Conservation (phyloP, 2,113 vertebrate genomes). For the Sinocyclocheilus anophthalmus region DNA sequence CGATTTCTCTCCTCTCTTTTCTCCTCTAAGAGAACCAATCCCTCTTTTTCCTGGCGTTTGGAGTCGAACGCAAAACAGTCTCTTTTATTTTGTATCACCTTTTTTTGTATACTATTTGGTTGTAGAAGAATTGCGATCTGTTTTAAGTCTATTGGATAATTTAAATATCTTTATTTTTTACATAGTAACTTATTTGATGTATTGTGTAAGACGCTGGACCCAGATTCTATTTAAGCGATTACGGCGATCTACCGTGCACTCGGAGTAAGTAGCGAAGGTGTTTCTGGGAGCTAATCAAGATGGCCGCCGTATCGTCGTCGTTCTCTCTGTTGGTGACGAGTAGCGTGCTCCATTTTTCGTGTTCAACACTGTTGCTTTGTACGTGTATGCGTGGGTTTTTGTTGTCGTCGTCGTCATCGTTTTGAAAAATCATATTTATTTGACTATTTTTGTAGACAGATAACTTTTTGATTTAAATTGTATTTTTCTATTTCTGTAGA, state of each 20-base stretch:
- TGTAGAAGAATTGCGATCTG: conserved; percentile 63
- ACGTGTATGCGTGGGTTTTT: conserved; percentile 61
- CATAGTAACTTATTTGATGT: conserved; percentile 83
- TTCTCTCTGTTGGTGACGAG: conserved; percentile 74
- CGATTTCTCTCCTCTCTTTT: conserved; percentile 65
- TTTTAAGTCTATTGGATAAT: conserved; percentile 88
- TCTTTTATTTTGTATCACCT: conserved; percentile 69
- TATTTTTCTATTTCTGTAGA: conserved; percentile 94
- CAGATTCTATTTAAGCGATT: conserved; percentile 74
- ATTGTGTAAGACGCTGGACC: conserved; percentile 79
- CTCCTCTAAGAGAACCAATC: neutral
- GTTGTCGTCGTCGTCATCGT: conserved; percentile 69
- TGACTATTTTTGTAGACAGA: conserved; percentile 99
- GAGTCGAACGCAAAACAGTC: conserved; percentile 22
- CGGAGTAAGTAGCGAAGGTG: conserved; percentile 59
- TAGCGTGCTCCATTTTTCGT: conserved; percentile 83
- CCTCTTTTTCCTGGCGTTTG: neutral
- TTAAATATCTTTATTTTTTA: conserved; percentile 81
- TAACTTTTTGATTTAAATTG: conserved; percentile 94
- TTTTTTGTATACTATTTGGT: conserved; percentile 11
- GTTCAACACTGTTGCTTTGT: conserved; percentile 89
- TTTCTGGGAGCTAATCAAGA: conserved; percentile 42
- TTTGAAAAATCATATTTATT: conserved; percentile 98
- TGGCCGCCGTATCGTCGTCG: neutral
- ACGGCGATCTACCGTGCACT: conserved; percentile 70